A percentile compares a stretch with the other conserved stretches of the same genome.
Conservation (phyloP, 2,888 invertebrate species). For the Patella pellucida region DNA sequence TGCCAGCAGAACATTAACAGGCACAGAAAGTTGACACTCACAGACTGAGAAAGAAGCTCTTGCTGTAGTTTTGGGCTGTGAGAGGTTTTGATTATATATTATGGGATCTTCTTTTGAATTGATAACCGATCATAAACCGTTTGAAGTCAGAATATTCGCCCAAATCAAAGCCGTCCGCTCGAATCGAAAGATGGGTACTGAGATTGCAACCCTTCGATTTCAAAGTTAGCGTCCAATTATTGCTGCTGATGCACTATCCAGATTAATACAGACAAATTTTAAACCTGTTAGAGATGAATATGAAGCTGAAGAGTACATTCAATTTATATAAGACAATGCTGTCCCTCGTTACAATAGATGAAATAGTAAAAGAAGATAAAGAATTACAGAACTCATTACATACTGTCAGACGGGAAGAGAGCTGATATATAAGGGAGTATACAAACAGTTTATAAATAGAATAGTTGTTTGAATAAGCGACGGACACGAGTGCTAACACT, state of each 20-base stretch:
- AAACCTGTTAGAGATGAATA: slow-evolving; percentile 18
- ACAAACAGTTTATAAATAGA: slow-evolving; percentile 10
- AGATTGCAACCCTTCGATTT: slow-evolving; percentile 21
- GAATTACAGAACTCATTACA: slow-evolving; percentile 26
- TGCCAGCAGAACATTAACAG: slow-evolving; percentile 21
- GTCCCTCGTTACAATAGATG: slow-evolving; percentile 36
- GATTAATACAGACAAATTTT: slow-evolving; percentile 32
- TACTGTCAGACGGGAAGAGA: slow-evolving; percentile 30
- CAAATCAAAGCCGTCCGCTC: slow-evolving; percentile 29
- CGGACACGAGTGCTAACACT: slow-evolving; percentile 19
- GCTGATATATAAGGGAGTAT: slow-evolving; percentile 11
- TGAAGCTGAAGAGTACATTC: slow-evolving; percentile 33
- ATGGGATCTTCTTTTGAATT: slow-evolving; percentile 15
- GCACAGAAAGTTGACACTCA: slow-evolving; percentile 26
- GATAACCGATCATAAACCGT: slow-evolving; percentile 31
- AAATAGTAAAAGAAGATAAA: slow-evolving; percentile 28
- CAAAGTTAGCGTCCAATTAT: slow-evolving; percentile 27
- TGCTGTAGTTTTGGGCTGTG: slow-evolving; percentile 24
- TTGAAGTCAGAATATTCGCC: slow-evolving; percentile 23
- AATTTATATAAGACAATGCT: slow-evolving; percentile 27
- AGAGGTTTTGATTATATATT: slow-evolving; percentile 15
- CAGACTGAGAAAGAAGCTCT: slow-evolving; percentile 29
- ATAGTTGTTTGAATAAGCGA: slow-evolving; percentile 17
- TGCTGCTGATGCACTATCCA: slow-evolving; percentile 41
- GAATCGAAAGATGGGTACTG: slow-evolving; percentile 31